Evolutionary conservation across 2,113 vertebrate genomes (phyloP).

Genomic region (Equus przewalskii): DNA sequence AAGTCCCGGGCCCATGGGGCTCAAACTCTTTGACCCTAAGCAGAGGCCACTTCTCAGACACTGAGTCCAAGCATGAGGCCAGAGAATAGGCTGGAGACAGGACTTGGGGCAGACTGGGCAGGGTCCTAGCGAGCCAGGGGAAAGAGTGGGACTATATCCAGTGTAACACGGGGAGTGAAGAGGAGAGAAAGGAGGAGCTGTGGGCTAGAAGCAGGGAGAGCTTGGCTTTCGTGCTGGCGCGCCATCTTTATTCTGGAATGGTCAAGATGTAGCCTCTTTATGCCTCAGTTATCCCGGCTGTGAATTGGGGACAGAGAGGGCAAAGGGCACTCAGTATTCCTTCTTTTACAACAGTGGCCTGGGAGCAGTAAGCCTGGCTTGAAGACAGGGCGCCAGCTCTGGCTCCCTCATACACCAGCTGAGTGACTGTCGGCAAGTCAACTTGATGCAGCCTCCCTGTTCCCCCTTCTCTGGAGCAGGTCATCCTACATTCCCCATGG

Average conservation of each 20-base stretch:
- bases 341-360: neutral
- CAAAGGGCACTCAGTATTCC: too few species aligned
- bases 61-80: neutral
- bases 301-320: neutral
- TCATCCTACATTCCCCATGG: neutral
- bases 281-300: neutral
- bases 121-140: accelerated
- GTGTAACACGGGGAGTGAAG: neutral
- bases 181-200: neutral
- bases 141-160: neutral
- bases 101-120: neutral
- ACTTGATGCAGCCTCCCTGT: neutral
- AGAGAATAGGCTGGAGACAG: neutral
- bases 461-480: neutral
- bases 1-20: accelerated
- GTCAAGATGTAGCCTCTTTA: neutral
- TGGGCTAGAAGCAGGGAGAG: neutral
- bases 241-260: neutral
- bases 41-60: neutral
- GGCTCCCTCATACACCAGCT: neutral
- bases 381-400: too few species aligned
- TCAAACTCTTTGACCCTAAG: neutral
- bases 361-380: neutral
- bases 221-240: too few species aligned
- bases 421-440: neutral